phyloP scores from a whole-genome alignment of 2,113 vertebrate genomes.

The Sminthopsis crassicaudata region DNA sequence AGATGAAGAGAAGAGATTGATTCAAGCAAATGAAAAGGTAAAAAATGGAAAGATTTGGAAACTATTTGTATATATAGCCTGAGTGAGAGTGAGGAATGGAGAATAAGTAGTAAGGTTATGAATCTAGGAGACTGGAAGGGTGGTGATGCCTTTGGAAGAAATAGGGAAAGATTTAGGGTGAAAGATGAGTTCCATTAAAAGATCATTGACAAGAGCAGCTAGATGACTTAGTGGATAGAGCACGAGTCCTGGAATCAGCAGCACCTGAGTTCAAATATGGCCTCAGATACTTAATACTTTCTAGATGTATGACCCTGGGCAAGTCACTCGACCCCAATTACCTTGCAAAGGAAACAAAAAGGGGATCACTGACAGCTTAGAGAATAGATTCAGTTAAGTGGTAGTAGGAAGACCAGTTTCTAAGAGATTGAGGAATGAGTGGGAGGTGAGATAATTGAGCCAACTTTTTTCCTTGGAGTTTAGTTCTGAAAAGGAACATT shows the following conservation, averaged over 20 bases:
- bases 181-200: not conserved
- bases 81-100: too few relatives aligned
- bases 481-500: not conserved
- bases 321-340: too few relatives aligned
- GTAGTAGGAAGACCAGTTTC: not conserved
- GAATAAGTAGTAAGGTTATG: not conserved
- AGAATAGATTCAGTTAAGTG: not conserved
- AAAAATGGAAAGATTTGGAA: not conserved
- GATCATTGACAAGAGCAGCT: not conserved
- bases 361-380: not conserved
- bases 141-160: not conserved
- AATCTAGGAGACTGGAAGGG: not conserved
- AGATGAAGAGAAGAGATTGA: not conserved
- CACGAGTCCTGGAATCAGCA: too few relatives aligned
- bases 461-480: not conserved
- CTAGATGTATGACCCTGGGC: too few relatives aligned
- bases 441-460: not conserved
- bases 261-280: too few relatives aligned
- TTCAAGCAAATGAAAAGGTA: not conserved
- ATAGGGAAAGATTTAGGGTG: not conserved
- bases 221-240: too few relatives aligned
- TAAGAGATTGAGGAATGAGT: not conserved
- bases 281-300: too few relatives aligned
- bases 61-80: not conserved
- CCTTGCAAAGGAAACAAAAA: too few relatives aligned